Base-by-base conservation (phyloP, 2,888 invertebrate genomes). In the Nyleta sp. region DNA sequence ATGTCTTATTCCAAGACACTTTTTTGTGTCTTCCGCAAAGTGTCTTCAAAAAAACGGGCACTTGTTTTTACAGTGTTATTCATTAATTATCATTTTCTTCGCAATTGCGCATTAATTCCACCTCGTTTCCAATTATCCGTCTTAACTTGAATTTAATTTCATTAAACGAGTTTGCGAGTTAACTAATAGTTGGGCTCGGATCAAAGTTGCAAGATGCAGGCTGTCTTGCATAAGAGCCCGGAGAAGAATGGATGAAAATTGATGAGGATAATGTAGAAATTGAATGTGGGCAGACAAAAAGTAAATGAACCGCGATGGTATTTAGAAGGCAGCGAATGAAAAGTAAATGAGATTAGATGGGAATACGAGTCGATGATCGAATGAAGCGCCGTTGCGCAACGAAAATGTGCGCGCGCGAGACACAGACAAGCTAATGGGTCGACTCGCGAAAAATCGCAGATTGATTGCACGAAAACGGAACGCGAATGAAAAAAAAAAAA, bases 181-280 rank as follows among this genome's bases (percentile, higher is more conserved):
- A 57, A 76, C 57, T 76, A 59, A 76, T 59, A 64, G 42, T 44
- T 28, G 28, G 28, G 28, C 15, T 40, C 22, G 28, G 31, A 44
- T 38, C 59, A 74, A 74, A 53, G 55, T 68, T 46, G 57, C 50
- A 35, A 40, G 46, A 64, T 57, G 44, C 57, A 53, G 40, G 33
- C 18, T 35, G 62, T 17, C 28, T 75, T 75, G 57, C 42, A 35
- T 62, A 75, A 75, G 53, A 68, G 7, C 20, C 1, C 17, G 6
- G 62, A 52, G 75, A 75, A 68, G 68, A 75, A 68, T 68, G 42
- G 68, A 42, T 75, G 75, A 57, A 75, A 75, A 75, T 75, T 68
- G 62, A 75, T 62, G 68, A 70, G 64, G 48, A 70, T 62, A 64
- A 57, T 62, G 75, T 68, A 68, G 55, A 44, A 60, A 75, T 68